Evolutionary conservation across 2,797 vertebrate species (phyloP).

Genomic region (Eremophila alpestris): DNA sequence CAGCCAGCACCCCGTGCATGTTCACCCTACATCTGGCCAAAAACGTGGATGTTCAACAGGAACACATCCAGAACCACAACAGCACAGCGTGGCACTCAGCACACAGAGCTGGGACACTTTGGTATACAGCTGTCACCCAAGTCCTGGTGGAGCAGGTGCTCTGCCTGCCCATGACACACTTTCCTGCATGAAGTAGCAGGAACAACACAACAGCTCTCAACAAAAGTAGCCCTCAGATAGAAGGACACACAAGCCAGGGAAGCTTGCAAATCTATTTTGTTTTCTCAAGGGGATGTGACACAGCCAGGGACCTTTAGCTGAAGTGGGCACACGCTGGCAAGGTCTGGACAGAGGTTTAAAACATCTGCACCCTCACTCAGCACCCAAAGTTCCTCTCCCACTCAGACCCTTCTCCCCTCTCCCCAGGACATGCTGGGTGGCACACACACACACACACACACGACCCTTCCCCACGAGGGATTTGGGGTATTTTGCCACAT

Average conservation of each 20-base stretch:
- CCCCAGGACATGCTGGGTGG: neutral
- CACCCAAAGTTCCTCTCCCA: neutral
- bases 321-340: rapidly evolving
- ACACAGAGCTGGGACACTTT: neutral
- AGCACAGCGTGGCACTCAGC: neutral
- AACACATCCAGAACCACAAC: neutral
- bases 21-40: neutral
- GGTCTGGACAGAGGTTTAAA: neutral
- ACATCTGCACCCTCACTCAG: neutral
- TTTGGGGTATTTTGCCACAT: neutral
- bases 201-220: neutral
- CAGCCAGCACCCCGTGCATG: neutral
- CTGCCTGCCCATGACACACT: neutral
- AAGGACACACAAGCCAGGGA: neutral
- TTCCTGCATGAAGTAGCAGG: neutral
- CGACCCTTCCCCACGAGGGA: neutral
- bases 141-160: neutral
- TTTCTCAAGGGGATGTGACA: neutral
- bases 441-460: neutral
- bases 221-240: neutral
- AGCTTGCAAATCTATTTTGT: neutral
- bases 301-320: neutral
- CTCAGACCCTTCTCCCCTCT: neutral
- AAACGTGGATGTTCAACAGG: neutral
- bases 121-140: constrained; percentile 35